Evolutionary conservation across 2,113 vertebrate genomes (phyloP), one percentile per base, ranked within the genome.

Genomic region (Colius striatus): DNA sequence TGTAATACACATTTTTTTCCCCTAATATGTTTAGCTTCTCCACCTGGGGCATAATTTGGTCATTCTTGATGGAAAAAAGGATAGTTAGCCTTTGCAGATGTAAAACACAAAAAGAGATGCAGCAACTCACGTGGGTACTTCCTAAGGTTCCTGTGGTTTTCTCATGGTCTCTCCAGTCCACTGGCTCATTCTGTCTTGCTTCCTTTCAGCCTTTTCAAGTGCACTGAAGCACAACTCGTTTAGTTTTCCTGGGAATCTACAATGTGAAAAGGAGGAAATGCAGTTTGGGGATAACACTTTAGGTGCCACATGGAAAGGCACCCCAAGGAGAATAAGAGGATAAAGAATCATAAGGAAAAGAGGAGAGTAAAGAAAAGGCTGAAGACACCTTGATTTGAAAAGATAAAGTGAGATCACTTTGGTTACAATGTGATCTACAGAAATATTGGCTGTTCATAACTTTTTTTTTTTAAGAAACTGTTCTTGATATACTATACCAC

Each of bases 391-490:
- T 67, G 9, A 34, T 88, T 87, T 58, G 47, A 51, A 91, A 92
- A 75, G 20, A 67, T 29, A 48, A 92, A 71, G 74, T 50, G 43
- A 70, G n/a, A 86, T 83, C 36, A 32, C 65, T 18, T 70, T 78
- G 16, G 65, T 89, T 89, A 72, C 3, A 1, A 9, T 30, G n/a
- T 10, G 25, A 91, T 58, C 29, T n/a, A 43, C 15, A 65, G 7
- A 16, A 78, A 80, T 18, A 32, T 12, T 1, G 36, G 41, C 41
- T 50, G 74, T 83, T 96, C 48, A 48, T 95, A 81, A 94, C 75
- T 82, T 70, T 70, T 94, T 88, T 66, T 41, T 41, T 12, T 84
- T 25, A 91, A 93, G 96, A 96, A 97, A 88, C 62, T 47, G 14
- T 76, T 29, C 36, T 90, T 0, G 0, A 30, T 89, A 82, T 85